Percentiles rank a stretch among this genome's conserved stretches.
These are phyloP conservation scores for Anagyrus pseudococci DNA, from an alignment of 2,888 invertebrate genomes.

Conservation along the genomic window DNA sequence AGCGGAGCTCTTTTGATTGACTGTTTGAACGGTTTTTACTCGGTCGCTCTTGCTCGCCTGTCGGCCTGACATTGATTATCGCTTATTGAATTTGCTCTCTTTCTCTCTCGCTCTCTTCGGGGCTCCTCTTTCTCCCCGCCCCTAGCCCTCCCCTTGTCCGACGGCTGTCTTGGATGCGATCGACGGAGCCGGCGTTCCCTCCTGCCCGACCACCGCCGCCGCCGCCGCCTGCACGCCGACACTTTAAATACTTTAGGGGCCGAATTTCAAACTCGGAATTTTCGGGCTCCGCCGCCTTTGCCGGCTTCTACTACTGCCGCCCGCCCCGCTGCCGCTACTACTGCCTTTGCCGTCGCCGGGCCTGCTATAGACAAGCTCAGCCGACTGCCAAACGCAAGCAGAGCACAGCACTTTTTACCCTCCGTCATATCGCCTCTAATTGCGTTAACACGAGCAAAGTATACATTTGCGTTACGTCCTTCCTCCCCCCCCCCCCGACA, in stretches of 20 bases:
- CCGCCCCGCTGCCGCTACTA: neutral
- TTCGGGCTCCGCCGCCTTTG: conserved; percentile 2
- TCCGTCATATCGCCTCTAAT: conserved; percentile 32
- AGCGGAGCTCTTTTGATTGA: conserved; percentile 57
- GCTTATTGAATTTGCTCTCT: conserved; percentile 57
- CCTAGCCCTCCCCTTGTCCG: too few species aligned
- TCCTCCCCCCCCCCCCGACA: conserved; percentile 21
- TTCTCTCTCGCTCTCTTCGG: conserved; percentile 43
- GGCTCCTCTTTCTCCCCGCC: too few species aligned
- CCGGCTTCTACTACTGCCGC: neutral
- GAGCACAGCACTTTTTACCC: conserved; percentile 24
- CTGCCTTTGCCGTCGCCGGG: neutral
- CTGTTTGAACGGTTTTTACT: conserved; percentile 61
- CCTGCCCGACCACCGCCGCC: too few species aligned
- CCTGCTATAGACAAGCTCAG: conserved; percentile 8
- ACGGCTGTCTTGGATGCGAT: conserved; percentile 46
- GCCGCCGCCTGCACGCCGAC: too few species aligned
- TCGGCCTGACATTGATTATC: conserved; percentile 59
- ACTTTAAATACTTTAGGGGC: conserved; percentile 39
- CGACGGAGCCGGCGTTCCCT: conserved; percentile 39
- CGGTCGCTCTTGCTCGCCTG: conserved; percentile 46
- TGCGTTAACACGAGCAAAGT: conserved; percentile 33
- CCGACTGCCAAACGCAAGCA: conserved; percentile 8
- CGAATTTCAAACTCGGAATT: conserved; percentile 36
- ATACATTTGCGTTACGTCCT: conserved; percentile 20